Evolutionary conservation across 1,140 invertebrate genomes (phyloP).

Genomic region (Chironomus tepperi): DNA sequence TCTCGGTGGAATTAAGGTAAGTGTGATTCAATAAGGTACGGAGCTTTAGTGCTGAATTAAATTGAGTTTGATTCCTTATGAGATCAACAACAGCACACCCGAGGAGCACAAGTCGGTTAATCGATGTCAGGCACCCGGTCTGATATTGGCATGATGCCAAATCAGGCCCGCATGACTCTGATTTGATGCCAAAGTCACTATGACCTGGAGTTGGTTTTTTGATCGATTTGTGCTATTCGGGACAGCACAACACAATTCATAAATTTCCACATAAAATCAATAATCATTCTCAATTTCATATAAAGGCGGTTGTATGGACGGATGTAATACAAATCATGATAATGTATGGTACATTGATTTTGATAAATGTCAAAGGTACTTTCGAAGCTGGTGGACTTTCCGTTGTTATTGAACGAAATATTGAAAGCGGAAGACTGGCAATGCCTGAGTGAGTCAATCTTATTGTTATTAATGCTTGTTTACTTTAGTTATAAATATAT

Average conservation of each 20-base stretch:
- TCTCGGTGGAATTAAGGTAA: slow-evolving; percentile 49
- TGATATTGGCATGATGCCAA: too few species aligned
- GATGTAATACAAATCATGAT: slow-evolving; percentile 80
- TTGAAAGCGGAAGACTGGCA: slow-evolving; percentile 62
- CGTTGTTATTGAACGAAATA: slow-evolving; percentile 58
- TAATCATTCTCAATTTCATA: slow-evolving; percentile 37
- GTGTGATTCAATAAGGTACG: slow-evolving; percentile 33
- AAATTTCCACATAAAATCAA: slow-evolving; percentile 48
- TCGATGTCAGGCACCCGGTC: too few species aligned
- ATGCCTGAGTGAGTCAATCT: slow-evolving; percentile 54
- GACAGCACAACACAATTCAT: neutral
- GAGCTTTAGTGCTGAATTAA: too few species aligned
- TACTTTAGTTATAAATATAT: too few species aligned
- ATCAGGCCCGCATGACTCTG: too few species aligned
- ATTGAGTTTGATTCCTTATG: neutral
- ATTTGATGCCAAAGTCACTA: too few species aligned
- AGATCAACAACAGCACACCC: too few species aligned
- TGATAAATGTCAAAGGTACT: slow-evolving; percentile 72
- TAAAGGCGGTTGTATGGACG: slow-evolving; percentile 90
- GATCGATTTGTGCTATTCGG: too few species aligned
- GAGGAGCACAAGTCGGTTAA: too few species aligned
- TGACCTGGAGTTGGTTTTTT: too few species aligned
- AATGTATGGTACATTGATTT: slow-evolving; percentile 74
- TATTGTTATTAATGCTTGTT: neutral
- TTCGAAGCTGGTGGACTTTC: slow-evolving; percentile 65